Conservation (phyloP, 2,797 vertebrate genomes). For the Streptopelia turtur region DNA sequence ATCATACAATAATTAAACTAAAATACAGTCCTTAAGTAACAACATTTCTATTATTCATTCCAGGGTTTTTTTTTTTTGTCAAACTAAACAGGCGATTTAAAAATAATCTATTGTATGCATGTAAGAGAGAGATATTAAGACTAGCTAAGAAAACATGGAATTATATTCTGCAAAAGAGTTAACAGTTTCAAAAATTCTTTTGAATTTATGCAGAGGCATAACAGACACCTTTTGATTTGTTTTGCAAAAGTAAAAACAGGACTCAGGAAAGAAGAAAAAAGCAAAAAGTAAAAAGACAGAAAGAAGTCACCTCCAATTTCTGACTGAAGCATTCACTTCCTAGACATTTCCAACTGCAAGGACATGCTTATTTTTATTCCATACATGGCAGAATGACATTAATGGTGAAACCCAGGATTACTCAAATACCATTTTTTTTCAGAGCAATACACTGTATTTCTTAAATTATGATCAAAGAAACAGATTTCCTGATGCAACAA, state of each 20-base stretch:
- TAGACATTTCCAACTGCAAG: background rate
- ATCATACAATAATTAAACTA: background rate
- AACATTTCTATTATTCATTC: background rate
- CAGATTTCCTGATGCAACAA: background rate
- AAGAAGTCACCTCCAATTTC: background rate
- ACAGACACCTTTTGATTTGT: background rate
- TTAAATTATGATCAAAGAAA: background rate
- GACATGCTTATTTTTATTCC: background rate
- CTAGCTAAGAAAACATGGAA: background rate
- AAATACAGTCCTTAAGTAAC: background rate
- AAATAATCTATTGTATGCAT: background rate
- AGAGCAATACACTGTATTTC: background rate
- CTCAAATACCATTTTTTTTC: background rate
- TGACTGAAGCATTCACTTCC: background rate
- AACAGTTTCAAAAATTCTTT: background rate
- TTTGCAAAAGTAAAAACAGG: background rate
- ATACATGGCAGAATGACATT: background rate
- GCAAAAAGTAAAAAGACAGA: rapidly evolving
- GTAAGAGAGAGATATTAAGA: background rate
- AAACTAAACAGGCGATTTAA: background rate
- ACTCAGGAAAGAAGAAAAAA: background rate
- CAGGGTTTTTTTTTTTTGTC: background rate
- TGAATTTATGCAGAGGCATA: background rate
- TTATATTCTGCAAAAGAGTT: background rate
- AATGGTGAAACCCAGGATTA: background rate